A percentile compares a stretch with the other conserved stretches of the same genome.
Conservation (phyloP, 2,113 vertebrate species). For the Salvelinus alpinus region DNA sequence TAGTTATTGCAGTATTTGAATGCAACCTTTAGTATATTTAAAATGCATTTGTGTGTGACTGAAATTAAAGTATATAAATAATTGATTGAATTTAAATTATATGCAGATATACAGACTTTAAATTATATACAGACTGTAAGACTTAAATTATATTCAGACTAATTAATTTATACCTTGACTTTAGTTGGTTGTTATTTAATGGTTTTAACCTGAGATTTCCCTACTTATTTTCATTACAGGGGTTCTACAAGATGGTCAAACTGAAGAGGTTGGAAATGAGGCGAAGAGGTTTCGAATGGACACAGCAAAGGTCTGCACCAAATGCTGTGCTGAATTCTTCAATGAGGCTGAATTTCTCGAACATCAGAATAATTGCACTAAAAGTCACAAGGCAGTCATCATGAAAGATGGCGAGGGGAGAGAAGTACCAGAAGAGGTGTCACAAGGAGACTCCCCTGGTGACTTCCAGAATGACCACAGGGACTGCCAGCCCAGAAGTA, state of each 20-base stretch:
- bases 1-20: neutral
- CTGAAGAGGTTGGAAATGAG: constrained; percentile 63
- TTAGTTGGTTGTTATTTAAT: no score
- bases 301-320: constrained; percentile 86
- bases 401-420: constrained; percentile 83
- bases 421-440: constrained; percentile 72
- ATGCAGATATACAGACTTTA: no score
- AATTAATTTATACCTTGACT: no score
- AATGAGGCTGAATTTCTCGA: constrained; percentile 84
- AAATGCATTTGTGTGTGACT: no score
- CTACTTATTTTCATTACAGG: constrained; percentile 59
- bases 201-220: no score
- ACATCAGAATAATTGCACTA: constrained; percentile 92
- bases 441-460: constrained; percentile 71
- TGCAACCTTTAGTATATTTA: no score
- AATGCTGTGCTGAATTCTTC: constrained; percentile 95
- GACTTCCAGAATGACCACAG: constrained; percentile 66
- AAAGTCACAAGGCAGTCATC: constrained; percentile 89
- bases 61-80: no score
- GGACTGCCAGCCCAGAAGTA: constrained; percentile 72
- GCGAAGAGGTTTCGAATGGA: constrained; percentile 82
- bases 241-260: constrained; percentile 67
- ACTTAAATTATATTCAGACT: no score
- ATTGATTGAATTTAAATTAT: no score
- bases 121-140: no score